Evolutionary conservation across 2,888 invertebrate genomes (phyloP).

Genomic region (Pristionchus entomophagus): DNA sequence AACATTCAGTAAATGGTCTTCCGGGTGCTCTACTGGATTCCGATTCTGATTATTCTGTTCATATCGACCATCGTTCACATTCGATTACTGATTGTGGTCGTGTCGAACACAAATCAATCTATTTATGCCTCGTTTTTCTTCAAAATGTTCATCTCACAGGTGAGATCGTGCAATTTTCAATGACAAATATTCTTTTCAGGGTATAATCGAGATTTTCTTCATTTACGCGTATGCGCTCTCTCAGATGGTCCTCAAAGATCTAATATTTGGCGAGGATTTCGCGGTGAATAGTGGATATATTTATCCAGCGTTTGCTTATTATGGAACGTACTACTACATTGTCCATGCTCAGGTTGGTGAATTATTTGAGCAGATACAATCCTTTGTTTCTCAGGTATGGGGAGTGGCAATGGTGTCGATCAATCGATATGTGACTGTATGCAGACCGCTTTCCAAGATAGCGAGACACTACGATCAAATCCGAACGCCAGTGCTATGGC

Average conservation of each 20-base stretch:
- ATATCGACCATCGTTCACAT: neutral
- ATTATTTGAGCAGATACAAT: neutral
- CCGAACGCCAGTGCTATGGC: neutral
- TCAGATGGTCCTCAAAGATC: neutral
- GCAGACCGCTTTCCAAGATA: neutral
- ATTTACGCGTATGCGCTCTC: neutral
- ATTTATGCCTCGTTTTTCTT: neutral
- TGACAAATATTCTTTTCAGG: neutral
- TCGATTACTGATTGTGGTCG: neutral
- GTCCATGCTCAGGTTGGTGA: neutral
- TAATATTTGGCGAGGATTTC: neutral
- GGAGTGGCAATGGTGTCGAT: neutral
- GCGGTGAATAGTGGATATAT: neutral
- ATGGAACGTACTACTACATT: neutral
- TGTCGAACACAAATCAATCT: neutral
- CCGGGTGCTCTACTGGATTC: conserved; percentile 4
- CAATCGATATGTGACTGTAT: neutral
- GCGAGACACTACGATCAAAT: neutral
- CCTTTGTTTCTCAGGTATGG: neutral
- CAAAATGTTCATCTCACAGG: conserved; percentile 11
- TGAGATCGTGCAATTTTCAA: neutral
- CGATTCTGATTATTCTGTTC: neutral
- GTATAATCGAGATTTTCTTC: conserved; percentile 14
- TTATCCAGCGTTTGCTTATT: neutral
- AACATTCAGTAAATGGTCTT: neutral